Evolutionary conservation across 1,140 invertebrate genomes (phyloP).

Genomic region (Meloidogyne floridensis): DNA sequence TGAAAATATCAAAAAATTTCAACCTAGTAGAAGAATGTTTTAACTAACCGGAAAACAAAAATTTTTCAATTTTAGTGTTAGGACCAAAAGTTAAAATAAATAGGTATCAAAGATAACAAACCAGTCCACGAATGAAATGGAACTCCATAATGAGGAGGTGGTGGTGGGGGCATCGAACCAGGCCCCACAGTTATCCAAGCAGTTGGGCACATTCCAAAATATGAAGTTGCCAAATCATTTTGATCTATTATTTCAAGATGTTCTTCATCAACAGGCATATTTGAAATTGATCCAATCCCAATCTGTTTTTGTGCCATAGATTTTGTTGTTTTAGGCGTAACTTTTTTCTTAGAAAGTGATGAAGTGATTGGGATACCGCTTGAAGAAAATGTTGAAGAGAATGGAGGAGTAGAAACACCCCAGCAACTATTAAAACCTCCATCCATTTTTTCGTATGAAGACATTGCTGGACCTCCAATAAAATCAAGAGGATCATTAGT

Average conservation of each 20-base stretch:
- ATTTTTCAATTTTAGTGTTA: too few relatives aligned
- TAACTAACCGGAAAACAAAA: too few relatives aligned
- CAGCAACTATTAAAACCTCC: background rate
- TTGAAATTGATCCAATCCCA: background rate
- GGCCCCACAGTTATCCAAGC: background rate
- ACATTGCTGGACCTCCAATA: background rate
- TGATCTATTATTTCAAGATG: background rate
- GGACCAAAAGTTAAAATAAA: too few relatives aligned
- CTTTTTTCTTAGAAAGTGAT: background rate
- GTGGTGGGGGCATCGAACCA: background rate
- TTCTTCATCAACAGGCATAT: background rate
- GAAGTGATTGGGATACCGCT: background rate
- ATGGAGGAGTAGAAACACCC: background rate
- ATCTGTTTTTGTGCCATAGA: background rate
- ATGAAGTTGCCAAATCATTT: background rate
- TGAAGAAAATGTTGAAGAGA: background rate
- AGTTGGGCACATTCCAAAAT: background rate
- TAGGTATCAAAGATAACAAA: background rate
- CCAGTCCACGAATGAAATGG: background rate
- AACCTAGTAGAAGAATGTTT: too few relatives aligned
- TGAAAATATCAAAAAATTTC: too few relatives aligned
- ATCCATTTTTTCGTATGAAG: background rate
- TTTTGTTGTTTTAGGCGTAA: background rate
- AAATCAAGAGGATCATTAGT: conserved; percentile 8
- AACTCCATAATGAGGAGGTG: background rate